Evolutionary conservation across 2,888 invertebrate genomes (phyloP).

Genomic region (Chydorus sphaericus): DNA sequence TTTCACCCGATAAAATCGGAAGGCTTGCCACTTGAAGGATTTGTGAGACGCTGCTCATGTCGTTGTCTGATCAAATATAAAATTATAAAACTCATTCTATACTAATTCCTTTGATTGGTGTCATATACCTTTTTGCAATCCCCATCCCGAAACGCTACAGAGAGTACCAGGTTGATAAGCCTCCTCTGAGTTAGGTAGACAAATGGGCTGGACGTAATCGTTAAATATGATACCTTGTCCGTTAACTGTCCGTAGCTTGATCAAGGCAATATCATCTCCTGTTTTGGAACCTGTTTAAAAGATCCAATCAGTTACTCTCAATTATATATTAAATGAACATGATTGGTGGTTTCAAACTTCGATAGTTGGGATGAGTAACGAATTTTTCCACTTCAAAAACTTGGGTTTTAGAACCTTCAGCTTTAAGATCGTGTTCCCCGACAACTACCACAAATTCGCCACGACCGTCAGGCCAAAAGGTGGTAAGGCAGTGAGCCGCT

Average conservation of each 20-base stretch:
- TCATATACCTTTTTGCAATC: constrained; percentile 38
- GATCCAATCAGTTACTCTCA: too few relatives aligned
- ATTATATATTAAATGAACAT: neutral
- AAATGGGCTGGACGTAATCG: constrained; percentile 43
- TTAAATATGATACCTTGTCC: constrained; percentile 41
- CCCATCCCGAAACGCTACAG: constrained; percentile 71
- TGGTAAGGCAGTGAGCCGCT: constrained; percentile 25
- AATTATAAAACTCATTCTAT: neutral
- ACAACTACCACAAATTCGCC: constrained; percentile 22
- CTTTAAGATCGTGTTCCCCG: constrained; percentile 42
- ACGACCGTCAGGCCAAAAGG: constrained; percentile 14
- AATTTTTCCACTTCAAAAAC: constrained; percentile 39
- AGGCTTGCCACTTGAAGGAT: constrained; percentile 46
- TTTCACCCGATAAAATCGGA: constrained; percentile 43
- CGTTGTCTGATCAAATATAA: constrained; percentile 18
- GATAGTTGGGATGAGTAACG: constrained; percentile 1
- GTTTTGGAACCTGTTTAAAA: constrained; percentile 41
- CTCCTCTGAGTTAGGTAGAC: constrained; percentile 41
- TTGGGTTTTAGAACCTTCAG: constrained; percentile 40
- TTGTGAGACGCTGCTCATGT: constrained; percentile 41
- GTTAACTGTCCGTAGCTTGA: constrained; percentile 36
- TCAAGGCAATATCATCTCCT: constrained; percentile 57
- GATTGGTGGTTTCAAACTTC: too few relatives aligned
- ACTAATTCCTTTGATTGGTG: neutral
- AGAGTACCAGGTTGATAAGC: constrained; percentile 36